A percentile compares a stretch with the other conserved stretches of the same genome.
phyloP scores from a whole-genome alignment of 2,797 vertebrate genomes.

The Sternarchorhynchus goeldii region DNA sequence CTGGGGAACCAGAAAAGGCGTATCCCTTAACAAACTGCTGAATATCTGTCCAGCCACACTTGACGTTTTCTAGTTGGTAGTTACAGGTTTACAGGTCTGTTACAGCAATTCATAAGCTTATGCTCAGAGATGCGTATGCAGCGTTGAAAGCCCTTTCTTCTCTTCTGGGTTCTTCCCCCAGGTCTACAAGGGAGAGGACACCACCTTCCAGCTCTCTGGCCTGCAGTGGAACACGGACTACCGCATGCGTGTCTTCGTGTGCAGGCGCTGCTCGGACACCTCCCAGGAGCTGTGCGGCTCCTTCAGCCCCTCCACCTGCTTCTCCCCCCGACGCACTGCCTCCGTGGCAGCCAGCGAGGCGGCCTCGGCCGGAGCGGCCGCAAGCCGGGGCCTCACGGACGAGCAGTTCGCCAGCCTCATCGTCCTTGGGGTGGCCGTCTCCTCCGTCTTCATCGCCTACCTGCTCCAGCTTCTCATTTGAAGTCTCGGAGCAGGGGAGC shows the following conservation, averaged over 20 bases:
- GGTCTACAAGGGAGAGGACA: slow-evolving; percentile 97
- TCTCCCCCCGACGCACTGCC: slow-evolving; percentile 83
- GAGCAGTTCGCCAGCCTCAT: slow-evolving; percentile 95
- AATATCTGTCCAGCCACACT: no score
- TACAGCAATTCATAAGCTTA: no score
- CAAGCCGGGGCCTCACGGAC: slow-evolving; percentile 81
- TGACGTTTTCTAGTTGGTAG: no score
- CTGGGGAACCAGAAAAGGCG: no score
- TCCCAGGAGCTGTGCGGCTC: slow-evolving; percentile 93
- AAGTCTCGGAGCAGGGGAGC: slow-evolving; percentile 74
- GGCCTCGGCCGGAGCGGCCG: slow-evolving; percentile 65
- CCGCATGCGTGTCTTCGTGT: slow-evolving; percentile 91
- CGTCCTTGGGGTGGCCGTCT: slow-evolving; percentile 86
- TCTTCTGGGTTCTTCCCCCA: slow-evolving; percentile 41
- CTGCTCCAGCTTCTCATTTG: slow-evolving; percentile 98
- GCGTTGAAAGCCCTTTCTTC: background rate
- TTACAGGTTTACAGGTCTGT: no score
- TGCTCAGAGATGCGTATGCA: no score
- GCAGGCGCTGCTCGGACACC: slow-evolving; percentile 90
- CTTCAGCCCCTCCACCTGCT: slow-evolving; percentile 90
- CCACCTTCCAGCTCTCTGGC: slow-evolving; percentile 88
- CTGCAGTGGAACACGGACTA: slow-evolving; percentile 96
- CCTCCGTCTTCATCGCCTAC: slow-evolving; percentile 94
- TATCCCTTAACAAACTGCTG: no score
- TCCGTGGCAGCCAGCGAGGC: slow-evolving; percentile 73